phyloP scores from a whole-genome alignment of 1,140 invertebrate species.

The Drosophila pruinosa region DNA sequence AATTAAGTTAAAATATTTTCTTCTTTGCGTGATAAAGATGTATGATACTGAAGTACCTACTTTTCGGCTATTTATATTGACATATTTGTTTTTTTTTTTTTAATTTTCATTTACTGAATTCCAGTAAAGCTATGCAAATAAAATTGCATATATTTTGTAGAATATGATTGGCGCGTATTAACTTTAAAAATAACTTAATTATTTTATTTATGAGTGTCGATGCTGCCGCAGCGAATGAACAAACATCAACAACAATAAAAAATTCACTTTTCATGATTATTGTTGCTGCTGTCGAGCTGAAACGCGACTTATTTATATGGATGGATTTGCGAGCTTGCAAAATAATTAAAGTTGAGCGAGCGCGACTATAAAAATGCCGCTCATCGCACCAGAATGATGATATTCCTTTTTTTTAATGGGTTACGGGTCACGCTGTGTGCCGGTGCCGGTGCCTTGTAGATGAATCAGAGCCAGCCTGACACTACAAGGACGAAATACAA shows the following conservation, averaged over 20 bases:
- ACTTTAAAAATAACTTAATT: conserved; percentile 38
- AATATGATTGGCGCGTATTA: background rate
- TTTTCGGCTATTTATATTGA: background rate
- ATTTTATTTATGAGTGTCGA: conserved; percentile 18
- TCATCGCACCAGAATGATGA: conserved; percentile 15
- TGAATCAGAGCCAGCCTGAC: background rate
- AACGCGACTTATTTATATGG: conserved; percentile 28
- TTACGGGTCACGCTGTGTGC: background rate
- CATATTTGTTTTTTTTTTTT: background rate
- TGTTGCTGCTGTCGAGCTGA: conserved; percentile 1
- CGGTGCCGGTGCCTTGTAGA: background rate
- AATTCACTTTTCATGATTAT: conserved; percentile 34
- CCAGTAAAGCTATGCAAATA: background rate
- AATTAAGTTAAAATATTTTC: background rate
- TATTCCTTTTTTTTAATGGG: conserved; percentile 10
- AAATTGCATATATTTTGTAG: background rate
- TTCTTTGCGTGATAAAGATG: background rate
- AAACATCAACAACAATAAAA: conserved; percentile 1
- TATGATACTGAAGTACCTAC: background rate
- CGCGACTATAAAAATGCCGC: conserved; percentile 25
- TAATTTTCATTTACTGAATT: background rate
- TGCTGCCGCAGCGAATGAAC: background rate
- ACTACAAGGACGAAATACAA: conserved; percentile 40
- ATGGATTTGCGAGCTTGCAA: conserved; percentile 50
- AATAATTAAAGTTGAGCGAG: conserved; percentile 59